These are phyloP conservation scores for Chromoteleia sp. DNA, from an alignment of 2,888 invertebrate genomes.

Conservation along the genomic window DNA sequence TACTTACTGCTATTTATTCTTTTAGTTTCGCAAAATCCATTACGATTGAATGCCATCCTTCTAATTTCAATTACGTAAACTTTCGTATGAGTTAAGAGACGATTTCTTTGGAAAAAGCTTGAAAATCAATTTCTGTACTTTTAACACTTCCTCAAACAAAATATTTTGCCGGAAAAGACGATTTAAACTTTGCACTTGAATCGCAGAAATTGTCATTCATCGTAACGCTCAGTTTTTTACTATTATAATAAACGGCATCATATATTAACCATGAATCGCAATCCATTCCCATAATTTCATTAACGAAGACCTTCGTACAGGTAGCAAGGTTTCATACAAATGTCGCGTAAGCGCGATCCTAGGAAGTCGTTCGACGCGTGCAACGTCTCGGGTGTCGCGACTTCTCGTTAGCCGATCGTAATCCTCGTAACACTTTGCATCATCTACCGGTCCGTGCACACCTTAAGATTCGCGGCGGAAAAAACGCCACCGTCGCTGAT, in stretches of 20 bases:
- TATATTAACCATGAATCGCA: constrained; percentile 41
- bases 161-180: too few species aligned
- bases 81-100: too few species aligned
- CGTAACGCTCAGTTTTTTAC: not conserved
- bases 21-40: too few species aligned
- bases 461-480: constrained; percentile 78
- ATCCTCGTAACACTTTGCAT: constrained; percentile 81
- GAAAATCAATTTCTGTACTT: too few species aligned
- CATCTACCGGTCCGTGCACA: constrained; percentile 82
- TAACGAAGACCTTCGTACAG: constrained; percentile 25
- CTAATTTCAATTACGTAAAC: not conserved
- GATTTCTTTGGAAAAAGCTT: too few species aligned
- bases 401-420: constrained; percentile 70
- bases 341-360: constrained; percentile 19
- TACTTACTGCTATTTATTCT: too few species aligned
- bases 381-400: constrained; percentile 51
- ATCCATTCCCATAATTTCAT: constrained; percentile 54
- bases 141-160: too few species aligned
- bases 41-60: not conserved
- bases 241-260: not conserved
- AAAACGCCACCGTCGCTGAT: constrained; percentile 80
- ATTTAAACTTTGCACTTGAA: not conserved
- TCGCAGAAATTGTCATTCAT: not conserved
- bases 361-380: constrained; percentile 45
- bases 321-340: constrained; percentile 51